Base-by-base conservation (phyloP, 2,888 invertebrate species). In the Sesia apiformis region DNA sequence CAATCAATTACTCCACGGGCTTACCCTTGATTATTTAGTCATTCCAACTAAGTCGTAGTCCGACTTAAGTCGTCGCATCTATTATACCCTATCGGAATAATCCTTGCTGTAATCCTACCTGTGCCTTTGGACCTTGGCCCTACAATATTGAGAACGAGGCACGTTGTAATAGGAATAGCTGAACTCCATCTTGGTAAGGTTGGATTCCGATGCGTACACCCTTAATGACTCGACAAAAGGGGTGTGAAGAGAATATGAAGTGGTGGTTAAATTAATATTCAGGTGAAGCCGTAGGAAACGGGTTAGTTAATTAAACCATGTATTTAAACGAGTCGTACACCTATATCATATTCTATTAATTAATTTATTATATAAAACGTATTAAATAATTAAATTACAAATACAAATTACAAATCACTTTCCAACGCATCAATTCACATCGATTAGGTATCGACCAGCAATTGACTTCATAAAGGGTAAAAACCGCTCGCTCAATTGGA, bases 151-250 rank as follows among this genome's bases (percentile, higher is more conserved):
- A 46, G 46, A 8, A 23, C 4, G 46, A 46, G 46, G 46, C 46
- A 46, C 46, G 46, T 46, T 8, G 46, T 46, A 46, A 46, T 46
- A 23, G 46, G n/a, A 46, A 46, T 46, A 46, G n/a, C 46, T 46
- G 46, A 6, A n/a, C 46, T 46, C 23, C 46, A 23, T 46, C 50
- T 38, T 38, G 38, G 38, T 50, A 38, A 50, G 39, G 39, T 7
- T 39, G 39, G 39, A 61, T 65, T 60, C 65, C 60, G 39, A 53
- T 38, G 58, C 65, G 65, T 62, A 60, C 49, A 52, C 55, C 55
- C 61, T 62, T 65, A 63, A 58, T 55, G 58, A 58, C 53, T 49
- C 51, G 53, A 55, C 40, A 53, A 52, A 53, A 56, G 57, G 55
- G 58, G 52, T 56, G 56, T 38, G 50, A 38, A 4, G 50, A 38